Base-by-base conservation (phyloP, 2,113 vertebrate genomes). In the Orycteropus afer region DNA sequence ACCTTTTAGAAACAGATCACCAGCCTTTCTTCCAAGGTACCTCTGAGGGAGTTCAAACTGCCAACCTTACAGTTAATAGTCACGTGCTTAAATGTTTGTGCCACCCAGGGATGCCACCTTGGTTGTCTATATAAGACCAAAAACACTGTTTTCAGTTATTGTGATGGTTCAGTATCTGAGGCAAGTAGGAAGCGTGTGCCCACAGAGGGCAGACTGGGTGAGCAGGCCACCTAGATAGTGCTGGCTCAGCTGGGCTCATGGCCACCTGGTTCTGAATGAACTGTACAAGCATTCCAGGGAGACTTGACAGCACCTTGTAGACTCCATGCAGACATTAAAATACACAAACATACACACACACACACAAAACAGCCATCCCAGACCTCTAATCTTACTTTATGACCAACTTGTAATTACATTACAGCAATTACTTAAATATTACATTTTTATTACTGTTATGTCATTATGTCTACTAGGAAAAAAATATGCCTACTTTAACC, bases 391-490 rank as follows among this genome's bases (percentile, higher is more conserved):
- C 96, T 96, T 71, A 84, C 94, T 97, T 97, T 96, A 97, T 91
- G 95, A 93, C 96, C 96, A 97, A 95, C 71, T 96, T 97, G 34
- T 97, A 97, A 97, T 97, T 97, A 97, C 93, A 97, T 97, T 96
- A 97, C 89, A 96, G 96, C 83, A 96, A 97, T 97, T 97, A 97
- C 97, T 96, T 95, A 94, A 97, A 96, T 97, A 97, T 97, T 97
- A 96, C 96, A 96, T 97, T 97, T 97, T 97, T 97, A 97, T 97
- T 97, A 89, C 95, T 80, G 82, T 96, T 97, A 97, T 97, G 95
- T 97, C 96, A 96, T 97, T 95, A 94, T 93, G 97, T 97, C 96
- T 96, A 94, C 96, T 81, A 88, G 89, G 95, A 80, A 95, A 97
- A 97, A 97, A 96, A 97, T 96, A 96, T 94, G 89, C 96, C 89